These are phyloP conservation scores for Caenorhabditis sp. DNA, from an alignment of 2,888 invertebrate species.

Conservation along the genomic window DNA sequence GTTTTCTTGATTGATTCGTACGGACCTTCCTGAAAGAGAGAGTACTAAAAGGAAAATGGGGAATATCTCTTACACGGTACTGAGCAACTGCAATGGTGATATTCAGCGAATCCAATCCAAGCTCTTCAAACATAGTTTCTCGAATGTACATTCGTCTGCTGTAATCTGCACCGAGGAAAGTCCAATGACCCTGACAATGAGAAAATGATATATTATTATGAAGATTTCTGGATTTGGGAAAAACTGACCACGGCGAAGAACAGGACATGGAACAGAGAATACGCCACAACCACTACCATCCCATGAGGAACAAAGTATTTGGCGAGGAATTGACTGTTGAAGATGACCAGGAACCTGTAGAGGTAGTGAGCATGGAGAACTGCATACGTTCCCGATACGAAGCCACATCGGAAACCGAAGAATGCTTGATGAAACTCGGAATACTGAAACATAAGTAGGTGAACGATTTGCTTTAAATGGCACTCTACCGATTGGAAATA, in stretches of 20 bases:
- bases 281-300: not conserved
- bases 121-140: not conserved
- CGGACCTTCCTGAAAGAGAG: not conserved
- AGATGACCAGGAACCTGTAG: slow-evolving; percentile 1
- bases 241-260: not conserved
- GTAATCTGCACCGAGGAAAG: not conserved
- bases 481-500: too few relatives aligned
- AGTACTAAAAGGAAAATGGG: not conserved
- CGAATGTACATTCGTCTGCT: not conserved
- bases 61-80: not conserved
- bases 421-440: too few relatives aligned
- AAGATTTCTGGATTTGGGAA: too few relatives aligned
- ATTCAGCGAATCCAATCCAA: slow-evolving; percentile 5
- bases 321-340: not conserved
- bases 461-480: too few relatives aligned
- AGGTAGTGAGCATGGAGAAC: slow-evolving; percentile 31
- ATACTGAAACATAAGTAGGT: too few relatives aligned
- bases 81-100: not conserved
- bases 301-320: slow-evolving; percentile 15
- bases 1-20: not conserved
- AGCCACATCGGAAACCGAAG: slow-evolving; percentile 2
- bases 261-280: not conserved
- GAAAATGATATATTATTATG: too few relatives aligned
- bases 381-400: slow-evolving; percentile 27
- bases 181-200: not conserved